Percentiles rank a stretch among this genome's conserved stretches.
phyloP scores from a whole-genome alignment of 2,888 invertebrate genomes.

The Lymantria dispar region DNA sequence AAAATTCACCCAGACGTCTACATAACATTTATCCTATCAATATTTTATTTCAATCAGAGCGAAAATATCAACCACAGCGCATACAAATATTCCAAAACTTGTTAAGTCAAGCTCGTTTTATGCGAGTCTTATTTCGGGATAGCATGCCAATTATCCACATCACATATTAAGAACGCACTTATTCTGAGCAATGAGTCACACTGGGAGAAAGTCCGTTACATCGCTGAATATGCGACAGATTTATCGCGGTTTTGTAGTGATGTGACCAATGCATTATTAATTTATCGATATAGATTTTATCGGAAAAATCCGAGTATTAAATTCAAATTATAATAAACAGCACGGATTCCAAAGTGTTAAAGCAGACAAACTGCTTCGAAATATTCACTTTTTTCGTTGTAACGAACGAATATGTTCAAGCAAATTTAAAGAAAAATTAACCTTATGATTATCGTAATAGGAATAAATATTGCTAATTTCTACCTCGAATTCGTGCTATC shows the following conservation, averaged over 20 bases:
- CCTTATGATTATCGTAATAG: no score
- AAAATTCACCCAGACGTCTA: neutral
- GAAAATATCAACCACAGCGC: neutral
- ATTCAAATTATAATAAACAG: no score
- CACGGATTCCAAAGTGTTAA: no score
- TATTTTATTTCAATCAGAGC: neutral
- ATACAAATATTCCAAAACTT: constrained; percentile 3
- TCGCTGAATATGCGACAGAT: constrained; percentile 82
- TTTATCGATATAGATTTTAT: constrained; percentile 28
- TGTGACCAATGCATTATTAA: constrained; percentile 20
- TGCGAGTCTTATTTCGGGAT: constrained; percentile 64
- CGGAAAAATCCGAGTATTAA: no score
- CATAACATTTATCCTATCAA: neutral
- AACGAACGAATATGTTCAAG: no score
- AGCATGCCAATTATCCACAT: constrained; percentile 78
- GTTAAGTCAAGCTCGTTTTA: constrained; percentile 41
- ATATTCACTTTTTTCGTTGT: no score
- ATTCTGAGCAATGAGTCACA: constrained; percentile 78
- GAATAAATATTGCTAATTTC: no score
- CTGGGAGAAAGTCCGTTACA: constrained; percentile 79
- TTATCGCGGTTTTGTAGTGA: constrained; percentile 71
- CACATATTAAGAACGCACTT: constrained; percentile 75
- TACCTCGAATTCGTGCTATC: no score
- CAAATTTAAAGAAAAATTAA: no score
- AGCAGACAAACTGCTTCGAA: no score